Evolutionary conservation across 2,113 vertebrate genomes (phyloP).

Genomic region (Burhinus bistriatus): DNA sequence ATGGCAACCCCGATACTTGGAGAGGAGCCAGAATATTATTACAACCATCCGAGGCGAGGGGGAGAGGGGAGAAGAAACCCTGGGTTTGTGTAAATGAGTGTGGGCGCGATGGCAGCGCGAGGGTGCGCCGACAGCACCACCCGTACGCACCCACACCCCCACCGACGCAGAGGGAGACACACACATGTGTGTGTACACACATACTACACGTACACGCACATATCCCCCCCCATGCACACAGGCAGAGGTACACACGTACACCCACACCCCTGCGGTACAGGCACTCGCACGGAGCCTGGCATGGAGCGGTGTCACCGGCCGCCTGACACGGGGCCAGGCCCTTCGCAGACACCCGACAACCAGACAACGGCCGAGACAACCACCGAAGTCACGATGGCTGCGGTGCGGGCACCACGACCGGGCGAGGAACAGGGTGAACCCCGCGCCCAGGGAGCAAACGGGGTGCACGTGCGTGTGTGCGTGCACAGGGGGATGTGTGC

Average conservation of each 20-base stretch:
- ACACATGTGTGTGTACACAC: background rate
- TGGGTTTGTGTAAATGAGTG: background rate
- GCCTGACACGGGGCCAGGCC: background rate
- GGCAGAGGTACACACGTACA: background rate
- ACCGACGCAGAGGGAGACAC: background rate
- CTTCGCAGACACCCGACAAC: background rate
- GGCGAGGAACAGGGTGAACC: background rate
- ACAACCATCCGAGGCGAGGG: background rate
- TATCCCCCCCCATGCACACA: accelerated
- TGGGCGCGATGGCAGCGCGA: background rate
- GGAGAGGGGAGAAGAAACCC: background rate
- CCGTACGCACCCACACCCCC: background rate
- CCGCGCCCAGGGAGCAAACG: accelerated
- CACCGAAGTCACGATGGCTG: background rate
- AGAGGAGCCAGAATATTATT: background rate
- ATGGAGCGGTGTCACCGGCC: background rate
- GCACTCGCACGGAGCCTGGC: background rate
- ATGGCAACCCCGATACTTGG: slow-evolving; percentile 61
- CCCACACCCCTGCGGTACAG: background rate
- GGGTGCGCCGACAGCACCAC: background rate
- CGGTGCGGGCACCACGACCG: background rate
- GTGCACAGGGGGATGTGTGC: background rate
- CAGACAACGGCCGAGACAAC: no score
- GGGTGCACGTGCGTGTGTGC: background rate
- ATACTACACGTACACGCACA: accelerated